Evolutionary conservation across 2,113 vertebrate genomes (phyloP), one percentile per base, ranked within the genome.

Genomic region (Pangasianodon hypophthalmus): DNA sequence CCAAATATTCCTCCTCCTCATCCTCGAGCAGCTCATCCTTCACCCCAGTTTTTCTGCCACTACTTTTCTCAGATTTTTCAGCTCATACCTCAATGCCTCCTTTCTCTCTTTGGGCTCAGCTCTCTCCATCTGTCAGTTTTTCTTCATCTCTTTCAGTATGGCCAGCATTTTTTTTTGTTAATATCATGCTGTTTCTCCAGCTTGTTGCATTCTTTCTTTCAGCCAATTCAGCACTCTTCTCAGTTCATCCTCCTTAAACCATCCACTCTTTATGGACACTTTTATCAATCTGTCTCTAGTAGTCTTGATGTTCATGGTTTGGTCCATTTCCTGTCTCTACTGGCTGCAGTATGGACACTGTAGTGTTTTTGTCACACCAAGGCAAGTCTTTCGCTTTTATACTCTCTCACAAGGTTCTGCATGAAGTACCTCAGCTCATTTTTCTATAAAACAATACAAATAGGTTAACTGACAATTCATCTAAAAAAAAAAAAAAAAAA

Each of bases 1-100:
- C 56, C 37, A 84, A 84, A 84, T 84, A 62, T 84, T 84, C 82
- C 82, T 84, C 82, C 82, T 44, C 54, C 81, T 37, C 80, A 37
- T 82, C 52, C 14, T n/a, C 52, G n/a, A 54, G 50, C n/a, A 82
- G 52, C 80, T 58, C 54, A 83, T 85, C 58, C 60, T 48, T 69
- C n/a, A 85, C 26, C 48, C 26, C 29, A 54, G 44, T 54, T 82
- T 52, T 81, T 52, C 83, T 84, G 32, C 75, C 44, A 79, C 21
- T 4, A 60, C 14, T 10, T 26, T 46, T 64, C 82, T 44, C 21
- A 44, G 19, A 29, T 85, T 64, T 64, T 67, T 29, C 60, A 85
- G 44, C 84, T 21, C 46, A 32, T 29, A 67, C 62, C 46, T 67
- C 60, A 85, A 2, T 85, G 58, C 4, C 26, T 67, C 62, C 6